Conservation (phyloP, 2,888 invertebrate species). For the Calliscelio sp. region DNA sequence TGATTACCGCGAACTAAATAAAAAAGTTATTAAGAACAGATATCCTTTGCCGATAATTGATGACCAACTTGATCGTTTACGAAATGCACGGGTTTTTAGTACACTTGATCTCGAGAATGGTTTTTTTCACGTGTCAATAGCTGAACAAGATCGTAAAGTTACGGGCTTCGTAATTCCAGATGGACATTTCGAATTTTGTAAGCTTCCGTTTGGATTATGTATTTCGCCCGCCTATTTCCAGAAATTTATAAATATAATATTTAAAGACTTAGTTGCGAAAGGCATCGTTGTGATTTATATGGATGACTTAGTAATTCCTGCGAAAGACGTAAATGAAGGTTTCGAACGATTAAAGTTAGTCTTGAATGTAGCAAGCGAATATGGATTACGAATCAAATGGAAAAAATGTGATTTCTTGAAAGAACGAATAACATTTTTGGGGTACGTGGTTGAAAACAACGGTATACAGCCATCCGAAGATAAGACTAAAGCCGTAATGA, state of each 20-base stretch:
- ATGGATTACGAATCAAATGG: conserved; percentile 18
- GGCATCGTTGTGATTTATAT: conserved; percentile 12
- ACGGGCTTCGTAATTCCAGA: conserved; percentile 4
- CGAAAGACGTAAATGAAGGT: neutral
- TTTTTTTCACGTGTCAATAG: conserved; percentile 9
- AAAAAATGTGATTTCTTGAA: conserved; percentile 12
- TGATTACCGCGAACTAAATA: conserved; percentile 72
- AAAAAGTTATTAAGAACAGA: conserved; percentile 38
- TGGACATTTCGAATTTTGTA: conserved; percentile 22
- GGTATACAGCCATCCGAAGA: neutral
- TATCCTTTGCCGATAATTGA: conserved; percentile 32
- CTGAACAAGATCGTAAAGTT: neutral
- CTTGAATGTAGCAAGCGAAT: conserved; percentile 3
- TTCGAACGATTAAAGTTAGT: conserved; percentile 1
- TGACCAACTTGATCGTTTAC: conserved; percentile 20
- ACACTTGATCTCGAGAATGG: conserved; percentile 69
- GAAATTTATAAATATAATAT: conserved; percentile 18
- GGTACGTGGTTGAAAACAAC: conserved; percentile 5
- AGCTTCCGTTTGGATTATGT: conserved; percentile 15
- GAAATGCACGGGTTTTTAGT: neutral
- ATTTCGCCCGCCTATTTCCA: conserved; percentile 6
- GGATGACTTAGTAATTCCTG: conserved; percentile 4
- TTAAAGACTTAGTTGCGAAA: neutral
- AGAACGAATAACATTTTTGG: conserved; percentile 11
- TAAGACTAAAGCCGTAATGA: conserved; percentile 1